Base-by-base conservation (phyloP, 2,797 vertebrate genomes). In the Tiaroga cobitis region DNA sequence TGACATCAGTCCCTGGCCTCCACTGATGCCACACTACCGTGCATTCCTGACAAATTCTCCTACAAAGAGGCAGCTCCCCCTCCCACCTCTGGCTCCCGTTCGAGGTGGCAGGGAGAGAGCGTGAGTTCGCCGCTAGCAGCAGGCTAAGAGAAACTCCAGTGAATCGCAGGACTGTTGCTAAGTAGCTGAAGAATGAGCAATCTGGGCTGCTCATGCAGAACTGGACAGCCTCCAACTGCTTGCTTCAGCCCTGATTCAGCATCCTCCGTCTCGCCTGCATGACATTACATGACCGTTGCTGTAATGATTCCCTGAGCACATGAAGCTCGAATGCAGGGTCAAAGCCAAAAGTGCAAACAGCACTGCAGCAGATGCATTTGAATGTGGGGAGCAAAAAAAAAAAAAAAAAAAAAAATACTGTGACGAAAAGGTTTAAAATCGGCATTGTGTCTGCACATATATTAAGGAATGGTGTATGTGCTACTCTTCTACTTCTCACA, bases 221-320 rank as follows among this genome's bases (percentile, higher is more conserved):
- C 96, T 98, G 98, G 98, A 96, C 89, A 34, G 90, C 87, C 91
- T 96, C 97, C 97, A 98, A 93, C 93, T 93, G 93, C 95, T 94
- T 93, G 94, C 93, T 93, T 94, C 93, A 91, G 94, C 94, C 95
- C 96, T 96, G 95, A 97, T 94, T 97, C 96, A 97, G 96, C 95
- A 96, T 93, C 94, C 92, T 91, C 73, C 86, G 72, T 91, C 91
- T 83, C n/a, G 2, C 93, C 91, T 87, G 93, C 93, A 93, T 90
- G 93, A 85, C 73, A 34, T 69, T 34, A 79, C 85, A 82, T 82
- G 81, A 84, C 88, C 54, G 37, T 77, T 61, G 54, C 41, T 80
- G 77, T 86, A 84, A 76, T 41, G 72, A 74, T 29, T 80, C 56
- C 51, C 51, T 72, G 37, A 19, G 41, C 21, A 56, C 5, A 67